Base-by-base conservation (phyloP, 1,140 invertebrate species). In the Sycobia sp. region DNA sequence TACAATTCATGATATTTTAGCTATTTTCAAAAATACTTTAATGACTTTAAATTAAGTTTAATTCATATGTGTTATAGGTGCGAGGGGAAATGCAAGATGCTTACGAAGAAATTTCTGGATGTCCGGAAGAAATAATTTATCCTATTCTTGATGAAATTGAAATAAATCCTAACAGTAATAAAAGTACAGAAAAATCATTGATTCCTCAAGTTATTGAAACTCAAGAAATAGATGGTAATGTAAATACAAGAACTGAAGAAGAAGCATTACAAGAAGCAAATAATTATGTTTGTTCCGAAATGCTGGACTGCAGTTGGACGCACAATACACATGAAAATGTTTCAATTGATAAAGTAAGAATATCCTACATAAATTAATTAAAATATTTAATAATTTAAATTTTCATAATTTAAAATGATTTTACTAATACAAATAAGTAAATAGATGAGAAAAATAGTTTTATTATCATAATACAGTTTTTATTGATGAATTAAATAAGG, bases 201-300 rank as follows among this genome's bases (percentile, higher is more conserved):
- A 67, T 69, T 11, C 64, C 69, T 2, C 77, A 78, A 44, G 55
- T 70, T 11, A 62, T 72, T 9, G 65, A 60, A 10, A 67, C 67
- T 51, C 68, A 67, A 23, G 76, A 73, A 58, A 70, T 71, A 13
- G 61, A 70, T 27, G 71, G 74, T 38, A 46, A 11, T 53, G 62
- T 78, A 27, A 75, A 71, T 34, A 71, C 65, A 22, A 72, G 71
- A 18, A 78, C 73, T 39, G 75, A 80, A 39, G 80, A 82, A 29
- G 80, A 82, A 39, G 80, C 79, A 41, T 74, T 82, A 18, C 73
- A 79, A 14, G 80, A 82, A 36, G 80, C 80, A 1, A 82, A 82
- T 43, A 82, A 82, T 67, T 82, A 82, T n/a, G 80, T 82, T 27
- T 81, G 78, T 47, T 80, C 78, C 1, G 80, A 80, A 62, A 81